Evolutionary conservation across 64 coral and sea anemone species (phyloP).

Genomic region (Montipora sp.): DNA sequence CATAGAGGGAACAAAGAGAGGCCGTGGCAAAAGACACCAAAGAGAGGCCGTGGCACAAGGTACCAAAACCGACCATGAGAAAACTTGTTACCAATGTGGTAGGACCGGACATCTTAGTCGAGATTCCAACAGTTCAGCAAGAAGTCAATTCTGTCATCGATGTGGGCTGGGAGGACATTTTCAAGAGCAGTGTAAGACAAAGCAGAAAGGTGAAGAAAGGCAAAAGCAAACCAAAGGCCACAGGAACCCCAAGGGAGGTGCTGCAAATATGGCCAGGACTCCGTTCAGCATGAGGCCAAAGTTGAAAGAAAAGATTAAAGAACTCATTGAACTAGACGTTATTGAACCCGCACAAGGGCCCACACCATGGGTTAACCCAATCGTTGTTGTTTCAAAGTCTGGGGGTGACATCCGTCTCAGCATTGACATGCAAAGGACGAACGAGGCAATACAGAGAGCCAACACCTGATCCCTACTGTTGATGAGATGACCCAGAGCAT

Average conservation of each 20-base stretch:
- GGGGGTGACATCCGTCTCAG: too few relatives aligned
- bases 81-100: slow-evolving; percentile 30
- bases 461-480: background rate
- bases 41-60: too few relatives aligned
- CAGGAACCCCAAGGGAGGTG: too few relatives aligned
- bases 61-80: background rate
- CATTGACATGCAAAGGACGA: background rate
- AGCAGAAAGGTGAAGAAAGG: background rate
- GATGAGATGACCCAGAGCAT: background rate
- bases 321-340: too few relatives aligned
- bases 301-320: too few relatives aligned
- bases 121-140: slow-evolving; percentile 38
- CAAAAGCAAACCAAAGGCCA: too few relatives aligned
- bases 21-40: background rate
- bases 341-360: too few relatives aligned
- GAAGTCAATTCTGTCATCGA: slow-evolving; percentile 1
- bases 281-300: too few relatives aligned
- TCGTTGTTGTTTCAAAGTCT: too few relatives aligned
- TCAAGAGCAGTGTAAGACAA: background rate
- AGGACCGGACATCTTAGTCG: background rate
- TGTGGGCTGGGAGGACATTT: slow-evolving; percentile 19
- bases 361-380: too few relatives aligned
- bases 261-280: too few relatives aligned
- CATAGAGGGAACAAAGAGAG: too few relatives aligned
- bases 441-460: background rate